Evolutionary conservation across 2,888 invertebrate species (phyloP), one percentile per base, ranked within the genome.

Genomic region (Mechanitis messenoides): DNA sequence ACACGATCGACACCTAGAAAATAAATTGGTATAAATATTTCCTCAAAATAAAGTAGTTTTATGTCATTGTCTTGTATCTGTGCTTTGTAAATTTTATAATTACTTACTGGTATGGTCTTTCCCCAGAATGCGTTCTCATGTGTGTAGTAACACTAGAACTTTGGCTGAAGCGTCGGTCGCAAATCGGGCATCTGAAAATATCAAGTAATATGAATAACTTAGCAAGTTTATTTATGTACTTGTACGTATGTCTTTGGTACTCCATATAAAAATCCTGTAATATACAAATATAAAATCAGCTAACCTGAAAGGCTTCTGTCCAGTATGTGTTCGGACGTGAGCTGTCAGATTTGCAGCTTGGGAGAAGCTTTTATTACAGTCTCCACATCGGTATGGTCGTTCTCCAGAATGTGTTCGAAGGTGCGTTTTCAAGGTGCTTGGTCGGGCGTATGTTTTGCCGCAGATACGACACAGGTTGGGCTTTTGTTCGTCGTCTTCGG

Each of bases 111-210:
- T 99, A 98, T 0, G 99, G 99, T 62, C 98, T 92, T 82, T 99
- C 98, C n/a, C 98, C 99, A n/a, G 97, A 97, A 88, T 99, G 99
- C n/a, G 99, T 99, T 79, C 99, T 92, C 97, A 98, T 98, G 91
- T 99, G 99, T 70, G 99, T 99, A 61, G 99, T 99, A 59, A 99
- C 98, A 66, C 94, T 94, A 59, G 95, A 95, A 74, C 98, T 98
- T 81, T 99, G 99, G 64, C 98, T 98, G 85, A 99, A 99, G 74
- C 97, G 93, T 65, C 99, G 92, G 80, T 98, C 97, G 85, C 99
- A 99, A 71, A 99, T 97, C 33, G 97, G 97, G 91, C 99, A 99
- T 72, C 95, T 94, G 74, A 35, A 67, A 55, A 53, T 28, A 20
- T 50, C 7, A 31, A 50, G 11, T 42, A 1, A 38, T 38, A 38